A percentile compares a stretch with the other conserved stretches of the same genome.
These are phyloP conservation scores for Malacosoma neustria DNA, from an alignment of 2,888 invertebrate species.

Conservation along the genomic window DNA sequence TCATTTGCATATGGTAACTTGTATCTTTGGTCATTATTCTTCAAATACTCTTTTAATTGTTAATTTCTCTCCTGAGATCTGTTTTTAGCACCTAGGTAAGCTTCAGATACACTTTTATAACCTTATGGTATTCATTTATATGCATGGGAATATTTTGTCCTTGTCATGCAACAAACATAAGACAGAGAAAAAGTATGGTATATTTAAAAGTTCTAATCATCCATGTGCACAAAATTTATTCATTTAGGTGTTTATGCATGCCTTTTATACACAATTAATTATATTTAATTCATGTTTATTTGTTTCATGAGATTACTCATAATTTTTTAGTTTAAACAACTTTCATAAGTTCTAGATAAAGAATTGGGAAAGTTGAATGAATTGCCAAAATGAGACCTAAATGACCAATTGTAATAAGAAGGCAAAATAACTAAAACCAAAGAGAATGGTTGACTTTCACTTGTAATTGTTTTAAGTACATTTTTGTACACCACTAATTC, in stretches of 20 bases:
- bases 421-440: constrained; percentile 19
- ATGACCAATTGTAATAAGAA: constrained; percentile 5
- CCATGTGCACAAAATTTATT: no score
- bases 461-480: constrained; percentile 29
- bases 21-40: constrained; percentile 16
- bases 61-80: constrained; percentile 14
- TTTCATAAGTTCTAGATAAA: constrained; percentile 5
- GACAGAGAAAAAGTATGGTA: constrained; percentile 4
- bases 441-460: constrained; percentile 68
- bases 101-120: constrained; percentile 1
- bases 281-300: no score
- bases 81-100: background rate
- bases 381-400: no score
- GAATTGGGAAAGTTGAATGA: no score
- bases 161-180: constrained; percentile 2
- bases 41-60: constrained; percentile 12
- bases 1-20: constrained; percentile 64
- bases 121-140: constrained; percentile 4
- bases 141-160: constrained; percentile 5
- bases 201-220: constrained; percentile 5
- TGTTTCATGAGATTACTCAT: no score
- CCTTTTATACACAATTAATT: no score
- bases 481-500: no score
- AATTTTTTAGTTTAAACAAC: no score
- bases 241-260: no score